Percentiles rank a stretch among this genome's conserved stretches.
Evolutionary conservation across 2,888 invertebrate species (phyloP).

Genomic region (Cheilosia pagana): DNA sequence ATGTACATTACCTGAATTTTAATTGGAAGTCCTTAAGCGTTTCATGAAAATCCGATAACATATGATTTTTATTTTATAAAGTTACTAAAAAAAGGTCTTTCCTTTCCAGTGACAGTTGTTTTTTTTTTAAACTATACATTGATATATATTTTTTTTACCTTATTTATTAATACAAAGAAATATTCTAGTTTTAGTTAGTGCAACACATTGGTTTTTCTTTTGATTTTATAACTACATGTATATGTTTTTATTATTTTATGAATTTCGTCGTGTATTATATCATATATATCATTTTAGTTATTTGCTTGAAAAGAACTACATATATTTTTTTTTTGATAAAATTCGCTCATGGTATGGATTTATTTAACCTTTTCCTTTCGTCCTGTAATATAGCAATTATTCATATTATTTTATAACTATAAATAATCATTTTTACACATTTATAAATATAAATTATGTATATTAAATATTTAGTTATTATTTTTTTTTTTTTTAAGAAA

Average conservation of each 20-base stretch:
- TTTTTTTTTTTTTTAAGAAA: neutral
- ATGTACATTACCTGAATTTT: conserved; percentile 25
- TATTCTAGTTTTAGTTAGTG: conserved; percentile 7
- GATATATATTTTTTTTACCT: conserved; percentile 48
- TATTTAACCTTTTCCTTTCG: conserved; percentile 19
- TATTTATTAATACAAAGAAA: conserved; percentile 56
- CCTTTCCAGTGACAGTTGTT: conserved; percentile 63
- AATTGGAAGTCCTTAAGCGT: conserved; percentile 2
- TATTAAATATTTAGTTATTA: conserved; percentile 37
- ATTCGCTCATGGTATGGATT: conserved; percentile 51
- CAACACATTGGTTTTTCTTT: conserved; percentile 5
- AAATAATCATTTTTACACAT: conserved; percentile 39
- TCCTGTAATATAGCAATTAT: conserved; percentile 52
- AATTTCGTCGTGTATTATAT: conserved; percentile 45
- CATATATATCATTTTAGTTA: conserved; percentile 17
- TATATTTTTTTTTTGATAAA: conserved; percentile 2
- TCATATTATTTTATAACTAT: conserved; percentile 41
- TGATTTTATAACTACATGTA: neutral
- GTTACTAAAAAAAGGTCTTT: conserved; percentile 25
- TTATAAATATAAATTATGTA: conserved; percentile 54
- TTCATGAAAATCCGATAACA: neutral
- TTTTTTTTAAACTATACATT: conserved; percentile 3
- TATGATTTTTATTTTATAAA: neutral
- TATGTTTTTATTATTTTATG: neutral
- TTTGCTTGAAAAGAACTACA: conserved; percentile 1